Conservation (phyloP, 2,113 vertebrate genomes). For the Triplophysa dalaica region DNA sequence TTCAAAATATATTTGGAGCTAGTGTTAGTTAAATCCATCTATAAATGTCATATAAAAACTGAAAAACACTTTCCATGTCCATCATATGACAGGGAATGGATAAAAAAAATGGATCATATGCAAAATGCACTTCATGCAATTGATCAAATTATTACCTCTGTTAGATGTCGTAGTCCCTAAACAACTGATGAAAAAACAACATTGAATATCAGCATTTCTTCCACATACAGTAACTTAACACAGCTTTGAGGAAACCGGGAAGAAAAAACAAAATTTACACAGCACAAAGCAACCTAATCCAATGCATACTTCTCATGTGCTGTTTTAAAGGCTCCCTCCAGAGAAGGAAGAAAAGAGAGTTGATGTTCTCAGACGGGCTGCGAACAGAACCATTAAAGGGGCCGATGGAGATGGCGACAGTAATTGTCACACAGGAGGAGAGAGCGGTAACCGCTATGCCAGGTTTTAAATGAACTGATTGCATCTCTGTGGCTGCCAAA, state of each 20-base stretch:
- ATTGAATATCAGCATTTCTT: not conserved
- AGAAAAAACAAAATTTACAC: not conserved
- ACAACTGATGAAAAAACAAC: not conserved
- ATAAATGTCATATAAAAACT: no score
- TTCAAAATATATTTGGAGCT: no score
- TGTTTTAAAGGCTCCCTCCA: conserved; percentile 10
- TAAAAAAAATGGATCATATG: no score
- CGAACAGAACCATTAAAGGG: conserved; percentile 54
- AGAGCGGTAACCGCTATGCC: conserved; percentile 34
- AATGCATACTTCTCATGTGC: not conserved
- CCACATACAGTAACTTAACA: not conserved
- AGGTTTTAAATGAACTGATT: conserved; percentile 53
- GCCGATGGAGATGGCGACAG: conserved; percentile 48
- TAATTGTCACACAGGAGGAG: conserved; percentile 56
- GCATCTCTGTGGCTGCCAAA: conserved; percentile 64
- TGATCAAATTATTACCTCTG: not conserved
- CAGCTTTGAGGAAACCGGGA: not conserved
- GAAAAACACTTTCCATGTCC: no score
- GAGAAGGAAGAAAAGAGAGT: conserved; percentile 5
- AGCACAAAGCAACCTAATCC: conserved; percentile 13
- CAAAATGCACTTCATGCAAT: no score
- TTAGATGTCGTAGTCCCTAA: not conserved
- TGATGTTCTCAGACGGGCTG: conserved; percentile 50
- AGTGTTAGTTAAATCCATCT: no score
- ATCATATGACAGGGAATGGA: no score